Conservation (phyloP, 2,797 vertebrate genomes). For the Helostoma temminkii region DNA sequence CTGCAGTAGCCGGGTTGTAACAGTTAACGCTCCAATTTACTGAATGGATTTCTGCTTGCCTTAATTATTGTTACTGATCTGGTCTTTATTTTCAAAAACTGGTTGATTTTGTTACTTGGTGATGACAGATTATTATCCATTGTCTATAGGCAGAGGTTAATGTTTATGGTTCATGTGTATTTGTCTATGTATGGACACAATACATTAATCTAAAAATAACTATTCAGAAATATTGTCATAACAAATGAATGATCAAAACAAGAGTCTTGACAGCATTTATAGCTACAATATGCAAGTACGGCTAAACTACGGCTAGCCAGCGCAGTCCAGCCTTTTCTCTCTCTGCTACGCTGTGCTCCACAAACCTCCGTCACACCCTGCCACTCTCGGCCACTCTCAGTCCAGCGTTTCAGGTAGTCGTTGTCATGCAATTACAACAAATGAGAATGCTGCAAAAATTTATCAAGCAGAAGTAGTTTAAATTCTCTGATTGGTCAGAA, state of each 20-base stretch:
- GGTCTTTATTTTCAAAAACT: not conserved
- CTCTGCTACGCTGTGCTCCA: too few relatives aligned
- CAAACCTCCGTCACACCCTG: too few relatives aligned
- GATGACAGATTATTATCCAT: not conserved
- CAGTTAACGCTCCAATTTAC: conserved; percentile 3
- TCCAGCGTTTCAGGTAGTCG: too few relatives aligned
- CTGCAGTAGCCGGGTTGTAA: conserved; percentile 6
- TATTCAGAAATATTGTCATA: not conserved
- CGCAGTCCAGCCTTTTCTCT: too few relatives aligned
- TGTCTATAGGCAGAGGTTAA: not conserved
- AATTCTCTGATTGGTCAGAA: too few relatives aligned
- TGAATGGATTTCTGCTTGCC: not conserved
- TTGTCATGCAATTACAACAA: too few relatives aligned
- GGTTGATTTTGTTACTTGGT: not conserved
- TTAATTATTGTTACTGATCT: not conserved
- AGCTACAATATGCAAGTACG: too few relatives aligned
- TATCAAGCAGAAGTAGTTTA: too few relatives aligned
- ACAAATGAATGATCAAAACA: not conserved
- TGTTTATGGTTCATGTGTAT: not conserved
- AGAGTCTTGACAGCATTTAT: too few relatives aligned
- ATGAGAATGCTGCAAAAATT: too few relatives aligned
- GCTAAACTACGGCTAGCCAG: too few relatives aligned
- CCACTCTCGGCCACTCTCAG: too few relatives aligned
- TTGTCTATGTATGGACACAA: not conserved
- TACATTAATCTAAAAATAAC: not conserved